Evolutionary conservation across 2,797 vertebrate genomes (phyloP).

Genomic region (Artibeus jamaicensis): DNA sequence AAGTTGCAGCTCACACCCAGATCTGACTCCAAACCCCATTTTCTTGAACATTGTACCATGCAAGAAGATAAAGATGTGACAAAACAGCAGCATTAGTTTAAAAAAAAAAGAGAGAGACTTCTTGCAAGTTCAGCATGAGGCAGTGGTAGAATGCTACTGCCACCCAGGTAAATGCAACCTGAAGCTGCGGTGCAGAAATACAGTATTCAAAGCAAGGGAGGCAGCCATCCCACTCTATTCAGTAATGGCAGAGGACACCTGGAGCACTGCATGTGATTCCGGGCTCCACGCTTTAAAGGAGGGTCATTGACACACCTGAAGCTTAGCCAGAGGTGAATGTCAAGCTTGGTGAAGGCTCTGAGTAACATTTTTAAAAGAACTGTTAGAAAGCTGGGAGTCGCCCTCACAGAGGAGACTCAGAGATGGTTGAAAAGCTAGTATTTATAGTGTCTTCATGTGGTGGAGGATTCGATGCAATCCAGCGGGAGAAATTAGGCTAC

Average conservation of each 20-base stretch:
- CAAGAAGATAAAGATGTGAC: background rate
- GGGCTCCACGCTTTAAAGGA: background rate
- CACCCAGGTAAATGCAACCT: background rate
- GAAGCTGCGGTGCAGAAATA: background rate
- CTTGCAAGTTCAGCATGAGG: background rate
- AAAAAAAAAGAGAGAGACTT: background rate
- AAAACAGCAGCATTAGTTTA: background rate
- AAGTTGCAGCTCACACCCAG: background rate
- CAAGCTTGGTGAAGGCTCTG: background rate
- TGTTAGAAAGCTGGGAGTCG: background rate
- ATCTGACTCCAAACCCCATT: background rate
- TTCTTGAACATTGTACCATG: background rate
- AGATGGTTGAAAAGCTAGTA: background rate
- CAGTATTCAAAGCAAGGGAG: background rate
- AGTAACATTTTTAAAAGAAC: background rate
- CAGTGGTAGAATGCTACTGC: background rate
- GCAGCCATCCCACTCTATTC: background rate
- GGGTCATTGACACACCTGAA: background rate
- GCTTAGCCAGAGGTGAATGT: background rate
- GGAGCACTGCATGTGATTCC: background rate
- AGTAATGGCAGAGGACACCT: background rate
- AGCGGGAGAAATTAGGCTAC: background rate
- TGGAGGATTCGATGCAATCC: background rate
- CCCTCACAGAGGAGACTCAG: background rate
- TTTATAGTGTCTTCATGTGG: background rate